Percentiles rank a stretch among this genome's conserved stretches.
phyloP scores from a whole-genome alignment of 2,797 vertebrate genomes.

The Leptatherina wallacei region DNA sequence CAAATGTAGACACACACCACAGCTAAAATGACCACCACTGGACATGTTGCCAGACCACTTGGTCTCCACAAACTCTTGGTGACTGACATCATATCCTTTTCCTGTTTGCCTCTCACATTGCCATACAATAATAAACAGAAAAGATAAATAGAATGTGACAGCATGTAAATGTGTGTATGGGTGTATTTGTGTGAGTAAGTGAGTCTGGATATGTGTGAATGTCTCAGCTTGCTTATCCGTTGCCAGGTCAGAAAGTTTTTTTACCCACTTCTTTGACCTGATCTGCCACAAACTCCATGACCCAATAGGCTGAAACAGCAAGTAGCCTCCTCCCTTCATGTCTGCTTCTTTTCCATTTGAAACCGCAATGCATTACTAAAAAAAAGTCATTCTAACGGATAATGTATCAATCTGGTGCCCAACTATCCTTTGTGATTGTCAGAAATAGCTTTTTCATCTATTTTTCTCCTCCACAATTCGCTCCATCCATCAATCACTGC shows the following conservation, averaged over 20 bases:
- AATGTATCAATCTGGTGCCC: slow-evolving; percentile 63
- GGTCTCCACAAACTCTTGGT: slow-evolving; percentile 62
- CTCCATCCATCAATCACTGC: slow-evolving; percentile 57
- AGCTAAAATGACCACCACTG: slow-evolving; percentile 71
- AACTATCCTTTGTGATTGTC: slow-evolving; percentile 64
- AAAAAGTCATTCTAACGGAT: slow-evolving; percentile 29
- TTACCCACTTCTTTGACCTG: slow-evolving; percentile 71
- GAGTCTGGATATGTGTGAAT: slow-evolving; percentile 28
- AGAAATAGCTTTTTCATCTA: slow-evolving; percentile 51
- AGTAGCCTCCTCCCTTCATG: slow-evolving; percentile 54
- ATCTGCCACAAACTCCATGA: slow-evolving; percentile 75
- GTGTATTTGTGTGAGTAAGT: slow-evolving; percentile 21
- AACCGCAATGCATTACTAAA: slow-evolving; percentile 28
- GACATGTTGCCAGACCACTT: slow-evolving; percentile 69
- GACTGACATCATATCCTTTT: slow-evolving; percentile 78
- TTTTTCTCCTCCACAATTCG: slow-evolving; percentile 37
- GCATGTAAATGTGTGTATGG: slow-evolving; percentile 45
- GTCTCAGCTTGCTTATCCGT: slow-evolving; percentile 23
- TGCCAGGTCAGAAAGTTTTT: slow-evolving; percentile 63
- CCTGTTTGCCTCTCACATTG: slow-evolving; percentile 73
- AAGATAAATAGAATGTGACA: slow-evolving; percentile 74
- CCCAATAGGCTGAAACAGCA: slow-evolving; percentile 55
- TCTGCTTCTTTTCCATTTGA: slow-evolving; percentile 54
- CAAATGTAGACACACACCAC: slow-evolving; percentile 68
- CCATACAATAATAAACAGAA: slow-evolving; percentile 72